These are phyloP conservation scores for Halictus ligatus DNA, from an alignment of 2,888 invertebrate genomes.

Conservation along the genomic window DNA sequence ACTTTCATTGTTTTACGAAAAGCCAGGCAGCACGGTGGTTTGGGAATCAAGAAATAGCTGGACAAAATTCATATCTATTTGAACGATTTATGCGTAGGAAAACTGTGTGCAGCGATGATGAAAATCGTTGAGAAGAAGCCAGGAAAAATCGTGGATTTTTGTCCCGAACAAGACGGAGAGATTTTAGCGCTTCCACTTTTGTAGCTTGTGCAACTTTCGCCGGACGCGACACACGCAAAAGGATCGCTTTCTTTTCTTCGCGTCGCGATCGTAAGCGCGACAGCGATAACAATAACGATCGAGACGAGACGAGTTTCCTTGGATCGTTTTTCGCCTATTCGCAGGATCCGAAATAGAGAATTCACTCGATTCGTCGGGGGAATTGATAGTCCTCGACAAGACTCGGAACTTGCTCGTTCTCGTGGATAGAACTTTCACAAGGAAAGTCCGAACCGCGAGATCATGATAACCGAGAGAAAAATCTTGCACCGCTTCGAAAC, in stretches of 20 bases:
- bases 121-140: background rate
- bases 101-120: background rate
- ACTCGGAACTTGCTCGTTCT: background rate
- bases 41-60: too few species aligned
- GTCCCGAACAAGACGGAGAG: too few species aligned
- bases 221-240: constrained; percentile 39
- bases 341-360: background rate
- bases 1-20: too few species aligned
- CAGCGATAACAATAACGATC: background rate
- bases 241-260: constrained; percentile 51
- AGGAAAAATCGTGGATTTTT: too few species aligned
- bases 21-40: too few species aligned
- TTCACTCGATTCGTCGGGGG: background rate
- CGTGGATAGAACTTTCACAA: constrained; percentile 23
- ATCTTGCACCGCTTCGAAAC: constrained; percentile 8
- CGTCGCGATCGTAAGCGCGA: background rate
- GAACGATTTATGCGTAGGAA: too few species aligned
- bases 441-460: constrained; percentile 14
- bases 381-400: background rate
- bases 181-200: constrained; percentile 32
- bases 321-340: background rate
- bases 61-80: too few species aligned
- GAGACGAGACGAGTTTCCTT: background rate
- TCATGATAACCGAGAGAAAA: constrained; percentile 14
- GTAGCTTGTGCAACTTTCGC: constrained; percentile 56